These are phyloP conservation scores for Actenoides hombroni DNA, from an alignment of 2,113 vertebrate species.

Conservation along the genomic window DNA sequence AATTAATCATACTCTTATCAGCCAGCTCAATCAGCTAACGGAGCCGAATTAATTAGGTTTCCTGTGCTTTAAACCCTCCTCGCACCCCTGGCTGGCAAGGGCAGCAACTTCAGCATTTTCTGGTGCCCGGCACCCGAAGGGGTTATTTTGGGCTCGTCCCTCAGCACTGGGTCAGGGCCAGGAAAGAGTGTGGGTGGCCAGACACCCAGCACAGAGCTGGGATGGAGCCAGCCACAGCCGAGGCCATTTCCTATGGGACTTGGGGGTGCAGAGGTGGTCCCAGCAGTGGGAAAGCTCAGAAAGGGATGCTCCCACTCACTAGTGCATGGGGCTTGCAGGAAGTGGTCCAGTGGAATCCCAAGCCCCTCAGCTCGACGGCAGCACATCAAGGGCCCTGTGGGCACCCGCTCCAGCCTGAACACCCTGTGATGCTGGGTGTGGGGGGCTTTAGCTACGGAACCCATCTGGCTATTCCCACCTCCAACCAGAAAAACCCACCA, in stretches of 20 bases:
- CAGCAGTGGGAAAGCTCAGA: background rate
- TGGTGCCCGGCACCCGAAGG: background rate
- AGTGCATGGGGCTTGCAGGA: background rate
- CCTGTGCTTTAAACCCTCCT: background rate
- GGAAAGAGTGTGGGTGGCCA: background rate
- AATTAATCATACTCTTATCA: conserved; percentile 42
- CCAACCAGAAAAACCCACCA: background rate
- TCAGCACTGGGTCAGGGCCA: background rate
- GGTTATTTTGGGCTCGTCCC: background rate
- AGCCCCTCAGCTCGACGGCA: rapidly evolving
- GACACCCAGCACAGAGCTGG: too few relatives aligned
- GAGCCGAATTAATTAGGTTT: background rate
- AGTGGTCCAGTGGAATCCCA: background rate
- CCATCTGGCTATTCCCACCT: background rate
- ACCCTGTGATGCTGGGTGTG: background rate
- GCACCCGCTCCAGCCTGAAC: background rate
- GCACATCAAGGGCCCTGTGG: rapidly evolving
- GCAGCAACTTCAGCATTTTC: background rate
- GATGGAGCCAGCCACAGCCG: background rate
- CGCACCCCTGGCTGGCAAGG: rapidly evolving
- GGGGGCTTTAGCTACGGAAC: background rate
- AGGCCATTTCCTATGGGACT: background rate
- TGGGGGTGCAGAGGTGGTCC: rapidly evolving
- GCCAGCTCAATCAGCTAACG: conserved; percentile 14
- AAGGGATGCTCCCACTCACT: background rate